Percentiles rank a stretch among this genome's conserved stretches.
Conservation (phyloP, 2,113 vertebrate species). For the Atractosteus spatula region DNA sequence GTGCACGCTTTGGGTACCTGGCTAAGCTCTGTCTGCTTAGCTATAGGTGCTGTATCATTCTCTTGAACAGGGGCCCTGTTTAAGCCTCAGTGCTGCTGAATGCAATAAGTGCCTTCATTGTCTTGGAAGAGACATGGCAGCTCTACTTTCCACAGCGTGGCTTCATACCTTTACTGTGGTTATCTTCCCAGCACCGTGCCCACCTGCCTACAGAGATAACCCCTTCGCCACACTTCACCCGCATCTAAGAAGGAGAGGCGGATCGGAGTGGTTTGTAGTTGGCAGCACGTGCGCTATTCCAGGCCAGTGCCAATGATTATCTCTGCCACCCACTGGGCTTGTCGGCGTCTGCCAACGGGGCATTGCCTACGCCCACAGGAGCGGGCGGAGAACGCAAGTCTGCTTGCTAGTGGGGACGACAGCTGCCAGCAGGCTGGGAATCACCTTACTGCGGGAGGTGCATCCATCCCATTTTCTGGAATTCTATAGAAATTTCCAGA, state of each 20-base stretch:
- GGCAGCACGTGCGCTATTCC: constrained; percentile 4
- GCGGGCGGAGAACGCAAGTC: background rate
- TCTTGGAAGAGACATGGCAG: background rate
- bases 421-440: background rate
- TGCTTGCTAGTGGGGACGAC: background rate
- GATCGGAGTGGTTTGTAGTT: constrained; percentile 3
- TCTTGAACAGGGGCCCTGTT: background rate
- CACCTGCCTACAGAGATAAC: background rate
- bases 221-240: constrained; percentile 4
- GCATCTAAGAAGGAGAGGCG: background rate
- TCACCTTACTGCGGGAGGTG: too few relatives aligned
- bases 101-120: background rate
- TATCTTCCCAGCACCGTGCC: background rate
- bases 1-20: constrained; percentile 6
- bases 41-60: background rate
- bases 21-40: background rate
- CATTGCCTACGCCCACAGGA: constrained; percentile 3
- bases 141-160: background rate
- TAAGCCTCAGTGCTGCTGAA: constrained; percentile 15
- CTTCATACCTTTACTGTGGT: constrained; percentile 3
- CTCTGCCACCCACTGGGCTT: constrained; percentile 7
- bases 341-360: constrained; percentile 8
- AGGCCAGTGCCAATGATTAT: constrained; percentile 14
- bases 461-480: too few relatives aligned
- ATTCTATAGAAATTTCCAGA: too few relatives aligned